These are phyloP conservation scores for Scaptomyza montana DNA, from an alignment of 1,140 invertebrate species.

Conservation along the genomic window DNA sequence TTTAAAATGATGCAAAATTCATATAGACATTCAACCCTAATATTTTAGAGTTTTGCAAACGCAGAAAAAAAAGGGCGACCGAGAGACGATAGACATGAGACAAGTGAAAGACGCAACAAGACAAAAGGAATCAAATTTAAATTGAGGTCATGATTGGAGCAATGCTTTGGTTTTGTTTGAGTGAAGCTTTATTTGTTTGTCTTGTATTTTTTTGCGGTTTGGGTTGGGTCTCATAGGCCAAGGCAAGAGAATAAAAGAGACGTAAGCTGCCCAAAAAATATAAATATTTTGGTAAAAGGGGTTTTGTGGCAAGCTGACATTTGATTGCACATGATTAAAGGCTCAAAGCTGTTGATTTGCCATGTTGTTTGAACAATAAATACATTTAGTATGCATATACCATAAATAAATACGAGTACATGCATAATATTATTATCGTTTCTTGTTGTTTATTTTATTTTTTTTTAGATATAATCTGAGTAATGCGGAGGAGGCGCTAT, in stretches of 20 bases:
- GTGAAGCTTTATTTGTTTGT: slow-evolving; percentile 12
- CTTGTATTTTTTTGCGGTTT: neutral
- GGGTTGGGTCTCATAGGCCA: slow-evolving; percentile 30
- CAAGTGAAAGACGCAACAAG: slow-evolving; percentile 62
- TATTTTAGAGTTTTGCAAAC: slow-evolving; percentile 59
- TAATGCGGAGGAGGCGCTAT: slow-evolving; percentile 79
- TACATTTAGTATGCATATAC: neutral
- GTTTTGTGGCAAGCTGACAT: slow-evolving; percentile 26
- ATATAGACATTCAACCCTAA: slow-evolving; percentile 75
- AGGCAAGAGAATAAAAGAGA: slow-evolving; percentile 44
- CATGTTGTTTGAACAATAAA: slow-evolving; percentile 69
- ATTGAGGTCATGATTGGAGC: slow-evolving; percentile 81
- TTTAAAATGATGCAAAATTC: slow-evolving; percentile 43
- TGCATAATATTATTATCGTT: slow-evolving; percentile 23
- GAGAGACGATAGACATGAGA: slow-evolving; percentile 20
- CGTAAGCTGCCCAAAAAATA: slow-evolving; percentile 44
- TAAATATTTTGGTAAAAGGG: slow-evolving; percentile 32
- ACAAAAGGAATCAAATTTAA: slow-evolving; percentile 80
- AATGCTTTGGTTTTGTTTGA: slow-evolving; percentile 3
- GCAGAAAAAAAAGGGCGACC: slow-evolving; percentile 11
- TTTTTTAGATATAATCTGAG: slow-evolving; percentile 79
- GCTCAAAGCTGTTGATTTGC: slow-evolving; percentile 67
- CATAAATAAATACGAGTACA: slow-evolving; percentile 17
- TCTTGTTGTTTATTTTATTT: slow-evolving; percentile 1
- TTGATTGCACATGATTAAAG: slow-evolving; percentile 75